Evolutionary conservation across 2,888 invertebrate genomes (phyloP), one percentile per base, ranked within the genome.

Genomic region (Agrotis clavis): DNA sequence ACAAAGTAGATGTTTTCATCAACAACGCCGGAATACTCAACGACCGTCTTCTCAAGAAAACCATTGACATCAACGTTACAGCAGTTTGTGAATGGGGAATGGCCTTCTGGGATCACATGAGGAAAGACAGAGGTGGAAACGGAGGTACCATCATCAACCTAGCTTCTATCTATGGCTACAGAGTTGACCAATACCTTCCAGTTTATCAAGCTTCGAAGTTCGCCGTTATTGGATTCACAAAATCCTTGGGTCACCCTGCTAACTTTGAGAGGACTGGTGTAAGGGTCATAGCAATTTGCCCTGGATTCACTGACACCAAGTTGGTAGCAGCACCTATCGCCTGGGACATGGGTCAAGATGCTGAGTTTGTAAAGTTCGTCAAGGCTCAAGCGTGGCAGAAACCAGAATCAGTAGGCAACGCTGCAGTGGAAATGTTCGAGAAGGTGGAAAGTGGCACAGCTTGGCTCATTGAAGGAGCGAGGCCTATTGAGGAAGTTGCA

Each of bases 131-230:
- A 67, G 95, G 96, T 0, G 97, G 97, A 0, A 90, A 92, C 51
- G 97, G 97, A 14, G 97, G 97, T 1, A 96, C 96, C 0, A 96
- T 98, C 61, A 94, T 98, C n/a, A 98, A 98, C 87, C 92, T 97
- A 30, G 95, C 97, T 1, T 97, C 97, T 0, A 96, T 97, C 30
- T 95, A 97, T 73, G 97, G 97, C 0, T 93, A 96, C 59, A 92
- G 94, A 82, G 90, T 96, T 0, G 92, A 96, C 53, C 95, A 95
- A 41, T 96, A 93, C 45, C 87, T 95, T 19, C 97, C 97, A 0
- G 90, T 97, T n/a, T 97, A 97, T 87, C 96, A 96, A 35, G 97
- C 97, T 1, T 97, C 97, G 0, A 97, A 97, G 88, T 96, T 95
- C 73, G 97, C 96, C 13, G 96, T 97, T 4, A 89, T 95, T 74